A percentile compares a stretch with the other conserved stretches of the same genome.
Conservation (phyloP, 2,797 vertebrate genomes). For the Oceanodroma leucorhoa region DNA sequence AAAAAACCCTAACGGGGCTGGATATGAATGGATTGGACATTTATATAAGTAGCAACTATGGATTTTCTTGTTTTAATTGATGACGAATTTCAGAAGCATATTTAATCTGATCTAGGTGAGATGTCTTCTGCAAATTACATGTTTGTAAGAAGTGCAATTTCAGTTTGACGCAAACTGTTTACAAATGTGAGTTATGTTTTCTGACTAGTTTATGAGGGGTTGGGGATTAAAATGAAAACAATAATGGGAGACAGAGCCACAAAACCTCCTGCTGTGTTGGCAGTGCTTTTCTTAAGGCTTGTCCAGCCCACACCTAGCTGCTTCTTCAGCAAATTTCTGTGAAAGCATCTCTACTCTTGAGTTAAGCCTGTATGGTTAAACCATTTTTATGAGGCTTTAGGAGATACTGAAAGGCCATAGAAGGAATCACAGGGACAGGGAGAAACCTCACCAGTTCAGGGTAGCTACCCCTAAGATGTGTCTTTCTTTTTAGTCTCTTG, state of each 20-base stretch:
- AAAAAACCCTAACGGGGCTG: not conserved
- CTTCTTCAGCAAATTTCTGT: not conserved
- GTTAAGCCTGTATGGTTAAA: not conserved
- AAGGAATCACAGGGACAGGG: not conserved
- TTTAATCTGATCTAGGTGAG: not conserved
- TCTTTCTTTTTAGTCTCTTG: not conserved
- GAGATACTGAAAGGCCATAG: not conserved
- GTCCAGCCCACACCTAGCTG: not conserved
- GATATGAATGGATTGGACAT: not conserved
- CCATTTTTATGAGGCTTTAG: not conserved
- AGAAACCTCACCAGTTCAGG: not conserved
- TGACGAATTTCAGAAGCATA: rapidly evolving
- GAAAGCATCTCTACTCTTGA: not conserved
- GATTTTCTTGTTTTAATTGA: not conserved
- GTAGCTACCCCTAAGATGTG: not conserved
- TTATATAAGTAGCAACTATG: not conserved
- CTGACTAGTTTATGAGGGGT: not conserved
- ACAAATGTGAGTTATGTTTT: not conserved
- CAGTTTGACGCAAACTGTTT: not conserved
- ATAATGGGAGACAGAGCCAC: not conserved
- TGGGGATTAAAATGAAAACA: not conserved
- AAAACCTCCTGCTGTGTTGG: not conserved
- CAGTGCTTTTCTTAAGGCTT: not conserved
- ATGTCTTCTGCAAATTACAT: not conserved
- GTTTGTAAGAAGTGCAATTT: not conserved